Base-by-base conservation (phyloP, 2,113 vertebrate species). In the Octodon degus region DNA sequence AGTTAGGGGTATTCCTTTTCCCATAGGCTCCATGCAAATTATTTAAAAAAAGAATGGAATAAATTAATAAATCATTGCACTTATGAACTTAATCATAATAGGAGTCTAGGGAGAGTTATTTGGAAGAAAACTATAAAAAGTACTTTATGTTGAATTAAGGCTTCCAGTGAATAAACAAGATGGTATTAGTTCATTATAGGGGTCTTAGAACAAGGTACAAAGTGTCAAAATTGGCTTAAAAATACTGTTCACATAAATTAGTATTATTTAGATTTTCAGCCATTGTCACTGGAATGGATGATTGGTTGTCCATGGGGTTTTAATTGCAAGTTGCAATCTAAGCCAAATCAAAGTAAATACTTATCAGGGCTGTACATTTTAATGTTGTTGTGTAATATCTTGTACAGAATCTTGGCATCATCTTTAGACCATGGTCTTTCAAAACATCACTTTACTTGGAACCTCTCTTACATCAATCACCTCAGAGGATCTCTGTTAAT, bases 81-180 rank as follows among this genome's bases (percentile, higher is more conserved):
- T 96, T 97, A 92, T 86, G 50, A 97, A 87, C 22, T 86, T 94
- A 50, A 13, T 20, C 72, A 67, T 91, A 95, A 94, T 83, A 70
- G 32, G 22, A 92, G 90, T 72, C 47, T 84, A 90, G 76, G 60
- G 89, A 96, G 22, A 92, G 34, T 43, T 2, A 89, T 37, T 97
- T 94, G 74, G 25, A 94, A 86, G 27, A 81, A 95, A 81, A 65
- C 12, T 77, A 74, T 72, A 87, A 81, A 96, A 92, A 88, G 3
- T 40, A 65, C 89, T 97, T 81, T 74, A 67, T 95, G 67, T 74
- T 88, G 50, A 93, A 82, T 80, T 84, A 76, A 82, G 25, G 11
- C 2, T 87, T 92, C 89, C 62, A 83, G 11, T 32, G 7, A 96
- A 83, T 88, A 97, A 96, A 34, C 60, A 50, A 95, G 30, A 93